Evolutionary conservation across 2,888 invertebrate species (phyloP).

Genomic region (Cosmia trapezina): DNA sequence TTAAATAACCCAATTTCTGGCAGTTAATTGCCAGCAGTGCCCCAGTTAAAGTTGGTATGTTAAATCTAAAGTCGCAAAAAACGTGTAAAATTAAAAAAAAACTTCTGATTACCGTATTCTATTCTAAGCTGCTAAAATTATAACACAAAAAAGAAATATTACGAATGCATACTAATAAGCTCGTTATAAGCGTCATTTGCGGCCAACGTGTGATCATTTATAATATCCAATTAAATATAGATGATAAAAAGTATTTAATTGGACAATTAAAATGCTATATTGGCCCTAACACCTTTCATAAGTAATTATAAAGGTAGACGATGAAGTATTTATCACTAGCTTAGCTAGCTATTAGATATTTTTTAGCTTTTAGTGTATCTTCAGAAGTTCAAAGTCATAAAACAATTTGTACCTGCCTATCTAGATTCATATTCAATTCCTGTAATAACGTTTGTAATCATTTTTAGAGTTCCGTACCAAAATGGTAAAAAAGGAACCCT

Average conservation of each 20-base stretch:
- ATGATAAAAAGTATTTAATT: conserved; percentile 55
- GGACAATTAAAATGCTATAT: conserved; percentile 57
- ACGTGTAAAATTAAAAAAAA: too few species aligned
- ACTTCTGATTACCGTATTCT: neutral
- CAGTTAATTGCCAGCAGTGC: too few species aligned
- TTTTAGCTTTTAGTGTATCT: conserved; percentile 2
- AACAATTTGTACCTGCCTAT: conserved; percentile 7
- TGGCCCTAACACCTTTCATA: conserved; percentile 58
- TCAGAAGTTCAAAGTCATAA: conserved; percentile 17
- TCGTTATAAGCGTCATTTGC: conserved; percentile 52
- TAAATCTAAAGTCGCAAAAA: too few species aligned
- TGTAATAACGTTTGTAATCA: neutral
- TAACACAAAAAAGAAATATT: conserved; percentile 26
- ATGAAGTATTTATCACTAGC: conserved; percentile 34
- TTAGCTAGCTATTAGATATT: conserved; percentile 32
- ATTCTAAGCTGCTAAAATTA: conserved; percentile 19
- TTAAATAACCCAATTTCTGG: too few species aligned
- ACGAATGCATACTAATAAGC: conserved; percentile 50
- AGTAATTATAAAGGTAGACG: conserved; percentile 44
- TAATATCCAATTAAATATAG: conserved; percentile 54
- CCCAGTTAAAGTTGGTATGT: too few species aligned
- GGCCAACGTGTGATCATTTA: conserved; percentile 55
- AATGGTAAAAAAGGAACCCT: too few species aligned
- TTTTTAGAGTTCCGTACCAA: too few species aligned
- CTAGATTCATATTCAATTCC: conserved; percentile 34